Evolutionary conservation across 2,113 vertebrate genomes (phyloP).

Genomic region (Candoia aspera): DNA sequence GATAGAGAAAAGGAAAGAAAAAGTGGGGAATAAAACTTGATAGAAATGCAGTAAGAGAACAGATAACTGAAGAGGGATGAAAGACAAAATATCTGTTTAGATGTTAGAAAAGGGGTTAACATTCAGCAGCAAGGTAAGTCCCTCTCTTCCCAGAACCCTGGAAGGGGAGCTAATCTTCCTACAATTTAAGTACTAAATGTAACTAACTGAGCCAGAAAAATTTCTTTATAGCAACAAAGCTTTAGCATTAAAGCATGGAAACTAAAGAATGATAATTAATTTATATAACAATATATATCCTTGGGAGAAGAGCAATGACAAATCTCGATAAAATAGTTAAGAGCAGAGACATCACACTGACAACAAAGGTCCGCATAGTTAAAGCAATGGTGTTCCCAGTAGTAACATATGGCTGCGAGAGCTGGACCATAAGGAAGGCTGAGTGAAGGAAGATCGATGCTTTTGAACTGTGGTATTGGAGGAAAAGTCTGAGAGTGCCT

Average conservation of each 20-base stretch:
- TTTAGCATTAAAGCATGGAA: neutral
- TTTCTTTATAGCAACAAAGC: neutral
- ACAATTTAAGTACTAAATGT: neutral
- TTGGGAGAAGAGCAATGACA: no score
- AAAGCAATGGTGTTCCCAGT: no score
- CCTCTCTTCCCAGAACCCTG: neutral
- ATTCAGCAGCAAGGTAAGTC: neutral
- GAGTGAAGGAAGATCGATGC: no score
- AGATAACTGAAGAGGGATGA: neutral
- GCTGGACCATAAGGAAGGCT: no score
- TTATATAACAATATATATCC: neutral
- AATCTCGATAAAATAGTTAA: no score
- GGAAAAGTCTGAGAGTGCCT: no score
- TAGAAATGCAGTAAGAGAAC: neutral
- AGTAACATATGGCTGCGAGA: no score
- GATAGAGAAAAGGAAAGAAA: neutral
- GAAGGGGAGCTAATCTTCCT: neutral
- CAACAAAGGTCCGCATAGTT: no score
- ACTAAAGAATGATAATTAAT: neutral
- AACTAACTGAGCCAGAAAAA: neutral
- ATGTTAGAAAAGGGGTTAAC: neutral
- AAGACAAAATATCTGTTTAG: neutral
- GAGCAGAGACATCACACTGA: no score
- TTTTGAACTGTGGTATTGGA: no score
- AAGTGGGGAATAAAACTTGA: neutral